Base-by-base conservation (phyloP, 2,888 invertebrate genomes). In the Fabriciana adippe region DNA sequence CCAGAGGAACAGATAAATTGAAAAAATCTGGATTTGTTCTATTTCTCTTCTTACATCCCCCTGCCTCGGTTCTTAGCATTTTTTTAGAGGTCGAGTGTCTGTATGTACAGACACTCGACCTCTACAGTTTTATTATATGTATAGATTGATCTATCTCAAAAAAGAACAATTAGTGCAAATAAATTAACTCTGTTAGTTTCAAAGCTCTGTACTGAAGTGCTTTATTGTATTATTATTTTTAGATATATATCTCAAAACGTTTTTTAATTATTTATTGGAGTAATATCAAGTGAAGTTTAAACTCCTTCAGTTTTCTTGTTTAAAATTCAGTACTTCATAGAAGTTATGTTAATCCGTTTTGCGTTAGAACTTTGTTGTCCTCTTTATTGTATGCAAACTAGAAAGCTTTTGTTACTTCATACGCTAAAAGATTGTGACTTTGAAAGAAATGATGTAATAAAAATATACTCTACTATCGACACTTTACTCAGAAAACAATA, bases 291-390 rank as follows among this genome's bases (percentile, higher is more conserved):
- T 51, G 56, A 51, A 51, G 26, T 51, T 56, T 3, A 51, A 41
- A 56, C n/a, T 57, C 53, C 35, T 51, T 61, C 45, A 56, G 53
- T 18, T 6, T 54, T 26, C 31, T 6, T 47, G 53, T 31, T 59
- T 59, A 54, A 57, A 65, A 53, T 65, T 65, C 59, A 65, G 18
- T 65, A 59, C 11, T 65, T 65, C 59, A 61, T 47, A 31, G 45
- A 26, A 55, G 26, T 65, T 66, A 59, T 31, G 47, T 59, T 59
- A 59, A 59, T 54, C 53, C 47, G 31, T 66, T 65, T 66, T 54
- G 35, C 59, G 48, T 66, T n/a, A 66, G 65, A 47, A 66, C 59
- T 59, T 59, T 48, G 47, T 53, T 54, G 35, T 59, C 48, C 18
- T 45, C 51, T 59, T 59, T 59, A 45, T 59, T 66, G 14, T 47